Evolutionary conservation across 2,113 vertebrate genomes (phyloP), one percentile per base, ranked within the genome.

Genomic region (Bos indicus): DNA sequence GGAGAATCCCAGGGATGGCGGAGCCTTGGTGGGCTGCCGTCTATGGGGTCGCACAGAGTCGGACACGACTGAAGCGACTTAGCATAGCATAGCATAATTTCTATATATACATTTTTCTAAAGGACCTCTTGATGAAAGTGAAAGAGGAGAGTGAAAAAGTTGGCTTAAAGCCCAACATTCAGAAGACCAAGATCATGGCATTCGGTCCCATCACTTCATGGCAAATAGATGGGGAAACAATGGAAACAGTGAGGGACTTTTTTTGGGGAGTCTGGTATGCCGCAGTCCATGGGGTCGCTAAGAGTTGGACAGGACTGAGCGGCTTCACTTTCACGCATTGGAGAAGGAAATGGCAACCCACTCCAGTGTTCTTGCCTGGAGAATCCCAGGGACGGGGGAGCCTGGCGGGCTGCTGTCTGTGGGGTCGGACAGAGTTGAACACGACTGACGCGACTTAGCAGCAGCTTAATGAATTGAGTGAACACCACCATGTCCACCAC

Each of bases 331-430:
- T 62, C 30, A 33, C 0, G 60, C 60, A 16, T 16, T 62, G 14
- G 14, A 33, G 60, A 33, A 62, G 60, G 30, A 62, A 62, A 62
- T 62, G 30, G 60, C 60, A 62, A 16, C 60, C 60, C 60, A 64
- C 60, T 64, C 60, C 30, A 33, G 30, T 64, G 30, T 64, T 64
- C 60, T 64, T 64, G 60, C 30, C 60, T 64, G 60, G 30, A 64
- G 60, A 64, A 64, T 64, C 60, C 60, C 60, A 64, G 60, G 30
- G 60, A 64, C 3, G 0, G 4, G 64, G 67, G 5, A 19, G 19
- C n/a, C n/a, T 71, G 64, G n/a, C 17, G 1, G 17, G n/a, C 21
- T 74, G 36, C 5, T 1, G 2, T 74, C 36, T 36, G 0, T 40
- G n/a, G 19, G 10, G 67, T 71, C 2, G 0, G 1, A 71, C 21